These are phyloP conservation scores for Eilema griseolum DNA, from an alignment of 2,888 invertebrate genomes.

Conservation along the genomic window DNA sequence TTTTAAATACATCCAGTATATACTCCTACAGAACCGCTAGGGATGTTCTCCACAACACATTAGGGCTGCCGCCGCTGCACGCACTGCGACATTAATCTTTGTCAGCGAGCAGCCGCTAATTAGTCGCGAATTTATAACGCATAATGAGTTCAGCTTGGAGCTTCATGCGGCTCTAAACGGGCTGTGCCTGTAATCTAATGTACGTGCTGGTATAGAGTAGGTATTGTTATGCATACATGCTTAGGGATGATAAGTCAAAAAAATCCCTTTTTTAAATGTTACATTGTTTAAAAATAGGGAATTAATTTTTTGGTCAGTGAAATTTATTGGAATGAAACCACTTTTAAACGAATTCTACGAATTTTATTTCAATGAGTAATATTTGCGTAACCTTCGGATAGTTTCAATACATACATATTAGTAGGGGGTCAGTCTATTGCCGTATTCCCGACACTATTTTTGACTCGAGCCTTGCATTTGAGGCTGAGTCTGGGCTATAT, in stretches of 20 bases:
- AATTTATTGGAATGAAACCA: no score
- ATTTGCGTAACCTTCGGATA: no score
- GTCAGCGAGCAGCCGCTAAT: conserved; percentile 59
- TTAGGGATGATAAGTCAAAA: not conserved
- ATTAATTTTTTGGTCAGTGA: no score
- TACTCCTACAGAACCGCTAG: not conserved
- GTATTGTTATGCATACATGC: not conserved
- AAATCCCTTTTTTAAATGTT: no score
- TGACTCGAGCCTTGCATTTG: no score
- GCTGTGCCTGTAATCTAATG: conserved; percentile 27
- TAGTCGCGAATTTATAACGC: conserved; percentile 63
- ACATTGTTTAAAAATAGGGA: no score
- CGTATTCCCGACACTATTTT: no score
- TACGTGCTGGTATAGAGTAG: conserved; percentile 12
- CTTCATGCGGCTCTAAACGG: conserved; percentile 41
- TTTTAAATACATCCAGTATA: not conserved
- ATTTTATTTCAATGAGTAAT: no score
- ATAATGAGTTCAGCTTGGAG: conserved; percentile 46
- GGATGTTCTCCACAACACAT: conserved; percentile 43
- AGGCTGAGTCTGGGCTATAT: no score
- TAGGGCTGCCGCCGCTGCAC: conserved; percentile 47
- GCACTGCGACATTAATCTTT: conserved; percentile 60
- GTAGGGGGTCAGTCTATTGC: no score
- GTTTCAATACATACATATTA: no score
- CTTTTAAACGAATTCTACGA: no score